A percentile compares a stretch with the other conserved stretches of the same genome.
phyloP scores from a whole-genome alignment of 2,797 vertebrate species.

The Coluber constrictor region DNA sequence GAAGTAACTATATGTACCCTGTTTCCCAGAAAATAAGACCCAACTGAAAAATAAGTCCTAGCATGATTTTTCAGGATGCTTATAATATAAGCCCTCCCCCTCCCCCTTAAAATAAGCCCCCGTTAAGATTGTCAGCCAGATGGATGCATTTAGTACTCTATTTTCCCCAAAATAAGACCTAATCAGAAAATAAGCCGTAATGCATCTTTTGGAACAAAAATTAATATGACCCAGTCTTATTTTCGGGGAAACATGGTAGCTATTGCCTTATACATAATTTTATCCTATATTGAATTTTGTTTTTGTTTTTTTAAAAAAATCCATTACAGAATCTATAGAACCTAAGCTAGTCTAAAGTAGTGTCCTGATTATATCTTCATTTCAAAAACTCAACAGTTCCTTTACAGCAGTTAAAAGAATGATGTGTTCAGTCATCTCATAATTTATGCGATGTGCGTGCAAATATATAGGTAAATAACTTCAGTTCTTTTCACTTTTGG shows the following conservation, averaged over 20 bases:
- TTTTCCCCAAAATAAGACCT: no score
- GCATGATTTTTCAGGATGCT: no score
- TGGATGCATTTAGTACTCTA: no score
- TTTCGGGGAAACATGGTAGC: not conserved
- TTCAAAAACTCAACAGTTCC: not conserved
- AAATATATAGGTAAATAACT: not conserved
- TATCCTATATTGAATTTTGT: not conserved
- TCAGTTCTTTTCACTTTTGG: not conserved
- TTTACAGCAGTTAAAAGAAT: not conserved
- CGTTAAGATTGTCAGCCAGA: no score
- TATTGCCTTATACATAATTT: not conserved
- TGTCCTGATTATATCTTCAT: not conserved
- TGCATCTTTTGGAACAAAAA: no score
- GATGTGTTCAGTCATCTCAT: not conserved
- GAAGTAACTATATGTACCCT: not conserved
- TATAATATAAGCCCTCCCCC: no score
- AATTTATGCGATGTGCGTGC: not conserved
- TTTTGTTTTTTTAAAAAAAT: no score
- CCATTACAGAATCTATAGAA: not conserved
- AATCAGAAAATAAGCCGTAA: no score
- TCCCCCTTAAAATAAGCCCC: no score
- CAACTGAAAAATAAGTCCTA: no score
- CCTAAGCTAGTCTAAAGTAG: not conserved
- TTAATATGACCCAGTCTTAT: no score
- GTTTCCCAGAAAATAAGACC: no score